These are phyloP conservation scores for Pristiophorus japonicus DNA, from an alignment of 2,113 vertebrate genomes.

Conservation along the genomic window DNA sequence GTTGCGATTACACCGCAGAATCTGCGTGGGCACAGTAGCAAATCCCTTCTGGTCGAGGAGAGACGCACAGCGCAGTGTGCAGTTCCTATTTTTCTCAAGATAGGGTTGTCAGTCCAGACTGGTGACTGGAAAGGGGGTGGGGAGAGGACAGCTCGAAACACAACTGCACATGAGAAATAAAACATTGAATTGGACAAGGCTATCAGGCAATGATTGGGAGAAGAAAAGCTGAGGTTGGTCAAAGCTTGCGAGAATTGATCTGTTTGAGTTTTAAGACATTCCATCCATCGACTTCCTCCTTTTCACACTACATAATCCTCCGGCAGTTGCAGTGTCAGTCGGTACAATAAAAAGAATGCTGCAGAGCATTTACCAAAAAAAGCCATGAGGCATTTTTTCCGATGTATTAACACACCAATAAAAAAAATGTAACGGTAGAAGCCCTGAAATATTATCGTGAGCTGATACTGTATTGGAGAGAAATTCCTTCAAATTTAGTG, in stretches of 20 bases:
- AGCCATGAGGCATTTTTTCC: background rate
- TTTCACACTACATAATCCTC: background rate
- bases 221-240: background rate
- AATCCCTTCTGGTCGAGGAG: background rate
- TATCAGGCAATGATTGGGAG: background rate
- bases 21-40: background rate
- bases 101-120: background rate
- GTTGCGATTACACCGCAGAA: background rate
- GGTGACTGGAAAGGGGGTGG: background rate
- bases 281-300: background rate
- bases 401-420: background rate
- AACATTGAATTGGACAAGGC: background rate
- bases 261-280: conserved; percentile 5
- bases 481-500: background rate
- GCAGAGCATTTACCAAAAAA: background rate
- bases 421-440: background rate
- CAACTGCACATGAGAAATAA: background rate
- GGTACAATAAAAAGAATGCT: background rate
- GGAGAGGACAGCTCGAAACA: background rate
- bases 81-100: background rate
- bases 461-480: background rate
- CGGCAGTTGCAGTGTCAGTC: background rate
- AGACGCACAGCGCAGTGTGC: background rate
- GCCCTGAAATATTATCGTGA: background rate
- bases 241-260: background rate